Conservation (phyloP, 2,113 vertebrate species). For the Myiopsitta monachus region DNA sequence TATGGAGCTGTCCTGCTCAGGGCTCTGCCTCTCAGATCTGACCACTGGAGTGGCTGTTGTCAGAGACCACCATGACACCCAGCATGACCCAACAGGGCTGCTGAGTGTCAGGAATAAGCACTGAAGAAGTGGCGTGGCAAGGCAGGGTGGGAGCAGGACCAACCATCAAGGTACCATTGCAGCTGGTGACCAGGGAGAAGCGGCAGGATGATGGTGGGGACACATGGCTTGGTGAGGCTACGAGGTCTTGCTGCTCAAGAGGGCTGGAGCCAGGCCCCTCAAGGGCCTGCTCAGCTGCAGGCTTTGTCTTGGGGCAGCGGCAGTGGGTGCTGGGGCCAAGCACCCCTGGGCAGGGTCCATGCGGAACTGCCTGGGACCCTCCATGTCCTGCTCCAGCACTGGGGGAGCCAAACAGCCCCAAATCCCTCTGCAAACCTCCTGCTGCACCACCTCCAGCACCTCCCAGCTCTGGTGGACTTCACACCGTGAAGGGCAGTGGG, state of each 20-base stretch:
- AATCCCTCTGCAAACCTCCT: not conserved
- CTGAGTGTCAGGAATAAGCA: not conserved
- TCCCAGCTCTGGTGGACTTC: not conserved
- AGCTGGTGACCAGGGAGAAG: not conserved
- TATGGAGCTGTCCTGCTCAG: not conserved
- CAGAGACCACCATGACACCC: not conserved
- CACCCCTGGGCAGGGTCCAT: fast-evolving
- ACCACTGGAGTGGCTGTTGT: not conserved
- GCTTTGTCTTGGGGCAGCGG: not conserved
- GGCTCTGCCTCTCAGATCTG: not conserved
- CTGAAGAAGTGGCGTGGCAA: fast-evolving
- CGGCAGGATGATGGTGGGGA: not conserved
- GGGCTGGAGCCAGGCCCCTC: not conserved
- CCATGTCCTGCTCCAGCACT: not conserved
- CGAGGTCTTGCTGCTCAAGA: not conserved
- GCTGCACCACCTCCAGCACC: fast-evolving
- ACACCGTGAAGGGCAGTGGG: fast-evolving
- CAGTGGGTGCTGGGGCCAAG: not conserved
- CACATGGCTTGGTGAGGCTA: fast-evolving
- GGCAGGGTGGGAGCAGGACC: fast-evolving
- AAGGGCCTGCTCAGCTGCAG: not conserved
- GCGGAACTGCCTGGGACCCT: fast-evolving
- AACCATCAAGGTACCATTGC: not conserved
- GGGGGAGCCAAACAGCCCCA: not conserved
- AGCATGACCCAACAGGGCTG: not conserved